These are phyloP conservation scores for Xiphophorus couchianus DNA, from an alignment of 2,113 vertebrate genomes.

Conservation along the genomic window DNA sequence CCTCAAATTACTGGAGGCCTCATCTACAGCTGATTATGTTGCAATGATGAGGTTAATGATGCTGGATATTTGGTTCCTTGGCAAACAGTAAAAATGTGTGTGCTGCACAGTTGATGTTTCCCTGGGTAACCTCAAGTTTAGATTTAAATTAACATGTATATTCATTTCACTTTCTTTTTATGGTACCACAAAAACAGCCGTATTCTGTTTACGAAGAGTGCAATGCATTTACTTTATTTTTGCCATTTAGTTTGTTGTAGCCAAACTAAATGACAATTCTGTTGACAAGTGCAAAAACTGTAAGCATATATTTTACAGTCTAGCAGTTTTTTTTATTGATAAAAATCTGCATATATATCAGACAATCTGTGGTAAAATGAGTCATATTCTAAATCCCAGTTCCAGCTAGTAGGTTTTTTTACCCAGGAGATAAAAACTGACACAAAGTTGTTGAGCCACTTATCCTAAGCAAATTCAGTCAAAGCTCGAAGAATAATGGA, in stretches of 20 bases:
- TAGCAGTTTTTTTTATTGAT: slow-evolving; percentile 9
- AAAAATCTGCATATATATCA: slow-evolving; percentile 8
- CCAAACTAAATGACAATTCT: background rate
- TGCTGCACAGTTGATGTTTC: slow-evolving; percentile 42
- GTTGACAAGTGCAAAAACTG: no score
- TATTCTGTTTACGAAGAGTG: background rate
- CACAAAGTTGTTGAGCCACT: slow-evolving; percentile 57
- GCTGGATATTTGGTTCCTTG: slow-evolving; percentile 63
- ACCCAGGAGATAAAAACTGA: slow-evolving; percentile 31
- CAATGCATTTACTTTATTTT: slow-evolving; percentile 4
- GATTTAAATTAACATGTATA: slow-evolving; percentile 35
- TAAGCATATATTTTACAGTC: background rate
- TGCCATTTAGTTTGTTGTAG: background rate
- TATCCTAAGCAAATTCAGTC: slow-evolving; percentile 34
- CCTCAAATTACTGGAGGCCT: slow-evolving; percentile 60
- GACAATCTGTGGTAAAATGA: slow-evolving; percentile 11
- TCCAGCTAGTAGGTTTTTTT: slow-evolving; percentile 25
- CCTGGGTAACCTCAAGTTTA: slow-evolving; percentile 51
- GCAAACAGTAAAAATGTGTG: slow-evolving; percentile 47
- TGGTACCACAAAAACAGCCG: slow-evolving; percentile 36
- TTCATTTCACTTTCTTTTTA: slow-evolving; percentile 3
- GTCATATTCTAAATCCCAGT: slow-evolving; percentile 21
- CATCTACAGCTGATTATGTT: slow-evolving; percentile 66
- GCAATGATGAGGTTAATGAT: slow-evolving; percentile 72
- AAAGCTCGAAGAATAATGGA: slow-evolving; percentile 25